Base-by-base conservation (phyloP, 2,797 vertebrate genomes). In the Sebastes minor region DNA sequence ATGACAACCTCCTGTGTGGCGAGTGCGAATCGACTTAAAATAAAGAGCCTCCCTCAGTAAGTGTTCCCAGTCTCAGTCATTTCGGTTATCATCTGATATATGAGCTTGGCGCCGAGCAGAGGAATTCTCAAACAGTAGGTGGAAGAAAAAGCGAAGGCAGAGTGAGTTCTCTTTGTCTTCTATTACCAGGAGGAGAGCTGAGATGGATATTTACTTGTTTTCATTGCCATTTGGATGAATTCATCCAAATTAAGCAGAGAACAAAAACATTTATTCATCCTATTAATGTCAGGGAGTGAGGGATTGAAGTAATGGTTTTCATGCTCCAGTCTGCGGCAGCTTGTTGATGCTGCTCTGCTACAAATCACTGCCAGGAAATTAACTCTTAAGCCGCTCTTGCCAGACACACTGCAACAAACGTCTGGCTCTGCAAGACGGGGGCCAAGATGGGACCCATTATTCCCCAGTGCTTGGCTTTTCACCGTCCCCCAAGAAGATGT, bases 341-440 rank as follows among this genome's bases (percentile, higher is more conserved):
- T 90, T 91, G 89, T 92, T 92, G 92, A 87, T 86, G 90, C 82
- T 86, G 74, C 88, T 90, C 72, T 76, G 67, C 79, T 80, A 89
- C 88, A 94, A 92, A 95, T 94, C 92, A 91, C 91, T 94, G 93
- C 91, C 90, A 90, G 90, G 86, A 95, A 94, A 94, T 94, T 90
- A 94, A 93, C 91, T 94, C 88, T 89, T 89, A 88, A 90, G 87
- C 87, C 20, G 27, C 82, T 89, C 84, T 88, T 80, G 86, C 84
- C 81, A 89, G 86, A 87, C 72, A 61, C 76, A 71, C 80, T 66
- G 82, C 83, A 89, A 84, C 83, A 91, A 84, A 89, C 69, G 78
- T 78, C 86, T 93, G 85, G 87, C 90, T 84, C 59, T 69, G 78
- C 62, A 78, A 83, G 78, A 87, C 80, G 77, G 67, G 67, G 57